phyloP scores from a whole-genome alignment of 2,888 invertebrate genomes.

The Erebia palarica region DNA sequence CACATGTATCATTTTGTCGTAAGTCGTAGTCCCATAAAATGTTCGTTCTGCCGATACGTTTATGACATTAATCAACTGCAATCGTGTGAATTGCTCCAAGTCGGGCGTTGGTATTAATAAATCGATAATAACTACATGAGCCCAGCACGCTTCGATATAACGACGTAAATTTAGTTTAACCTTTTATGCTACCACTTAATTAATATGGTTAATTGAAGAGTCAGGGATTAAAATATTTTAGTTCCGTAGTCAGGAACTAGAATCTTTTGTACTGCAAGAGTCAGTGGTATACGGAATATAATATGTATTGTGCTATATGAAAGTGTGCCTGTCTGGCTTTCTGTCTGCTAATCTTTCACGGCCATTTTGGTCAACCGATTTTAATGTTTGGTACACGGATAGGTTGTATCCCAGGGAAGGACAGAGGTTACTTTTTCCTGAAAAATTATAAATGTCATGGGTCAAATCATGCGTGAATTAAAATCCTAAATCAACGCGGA shows the following conservation, averaged over 20 bases:
- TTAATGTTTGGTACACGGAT: too few relatives aligned
- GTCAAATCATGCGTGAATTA: too few relatives aligned
- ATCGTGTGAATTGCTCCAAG: conserved; percentile 53
- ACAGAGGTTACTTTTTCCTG: too few relatives aligned
- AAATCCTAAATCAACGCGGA: too few relatives aligned
- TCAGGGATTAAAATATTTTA: neutral
- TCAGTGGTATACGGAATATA: neutral
- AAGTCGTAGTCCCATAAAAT: neutral
- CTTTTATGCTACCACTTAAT: conserved; percentile 13
- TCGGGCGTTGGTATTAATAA: conserved; percentile 40
- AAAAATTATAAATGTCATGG: too few relatives aligned
- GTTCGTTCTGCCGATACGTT: neutral
- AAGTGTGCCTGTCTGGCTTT: too few relatives aligned
- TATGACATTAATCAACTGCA: conserved; percentile 28
- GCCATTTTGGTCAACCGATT: too few relatives aligned
- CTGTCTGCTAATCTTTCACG: too few relatives aligned
- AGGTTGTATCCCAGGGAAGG: too few relatives aligned
- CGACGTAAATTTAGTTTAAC: conserved; percentile 47
- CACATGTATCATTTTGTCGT: neutral
- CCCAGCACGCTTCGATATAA: conserved; percentile 49
- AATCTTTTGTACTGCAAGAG: neutral
- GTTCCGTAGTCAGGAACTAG: neutral
- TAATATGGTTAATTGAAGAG: neutral
- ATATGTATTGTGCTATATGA: too few relatives aligned
- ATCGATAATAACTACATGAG: conserved; percentile 54